Evolutionary conservation across 2,888 invertebrate species (phyloP), one percentile per base, ranked within the genome.

Genomic region (Ochropleura plecta): DNA sequence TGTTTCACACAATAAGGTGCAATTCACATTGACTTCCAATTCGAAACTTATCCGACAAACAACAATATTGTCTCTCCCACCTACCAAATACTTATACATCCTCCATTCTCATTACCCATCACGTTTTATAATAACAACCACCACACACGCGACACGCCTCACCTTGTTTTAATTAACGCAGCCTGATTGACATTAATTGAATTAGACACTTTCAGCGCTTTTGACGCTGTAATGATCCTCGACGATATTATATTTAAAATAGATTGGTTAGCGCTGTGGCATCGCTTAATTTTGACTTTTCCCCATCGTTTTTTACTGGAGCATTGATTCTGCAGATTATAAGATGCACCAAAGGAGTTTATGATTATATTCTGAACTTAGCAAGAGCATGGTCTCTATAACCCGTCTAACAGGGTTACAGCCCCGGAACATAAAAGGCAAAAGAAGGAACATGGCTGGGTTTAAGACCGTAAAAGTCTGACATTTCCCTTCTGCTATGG

Each of bases 161-260:
- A 80, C 71, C 75, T 53, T 69, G 76, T 69, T 83, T 84, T 85
- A 86, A 86, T 88, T 82, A 82, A 84, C 63, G 70, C 18, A 40
- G 51, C 73, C 64, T 88, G 89, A 90, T 88, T 89, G 91, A 90
- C 91, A 82, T 72, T 88, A 86, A 91, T 91, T 87, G 85, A 86
- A 89, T 91, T 88, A 88, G 83, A 83, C 71, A 78, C 84, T 73
- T 81, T 82, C 84, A 57, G 82, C 70, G 78, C 84, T 73, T 82
- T 79, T 83, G 57, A 42, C 44, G 71, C 74, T 74, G 69, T 81
- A 86, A 84, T 86, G 86, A 83, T 83, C 82, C 79, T 81, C 30
- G 55, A 74, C 64, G 70, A 72, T 70, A 51, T 46, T 53, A 4
- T 53, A 53, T 49, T 59, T 48, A 46, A 62, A 60, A 49, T 65